Conservation (phyloP, 2,888 invertebrate genomes). For the Cosmia trapezina region DNA sequence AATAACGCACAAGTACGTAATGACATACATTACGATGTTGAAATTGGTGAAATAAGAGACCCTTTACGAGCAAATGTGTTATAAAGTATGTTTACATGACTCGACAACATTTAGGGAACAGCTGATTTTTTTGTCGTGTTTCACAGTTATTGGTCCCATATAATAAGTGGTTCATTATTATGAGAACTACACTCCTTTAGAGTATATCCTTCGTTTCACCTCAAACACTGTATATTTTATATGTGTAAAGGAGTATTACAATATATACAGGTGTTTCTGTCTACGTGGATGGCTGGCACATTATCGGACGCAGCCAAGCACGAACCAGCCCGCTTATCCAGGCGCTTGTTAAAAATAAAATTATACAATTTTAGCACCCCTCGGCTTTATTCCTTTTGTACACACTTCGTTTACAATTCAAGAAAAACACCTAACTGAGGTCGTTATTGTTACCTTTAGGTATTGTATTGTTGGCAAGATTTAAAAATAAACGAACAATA, state of each 20-base stretch:
- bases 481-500: conserved; percentile 51
- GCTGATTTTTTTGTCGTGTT: too few species aligned
- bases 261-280: conserved; percentile 76
- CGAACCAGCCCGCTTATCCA: conserved; percentile 77
- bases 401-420: conserved; percentile 58
- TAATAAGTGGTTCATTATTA: too few species aligned
- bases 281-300: conserved; percentile 78
- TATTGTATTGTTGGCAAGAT: conserved; percentile 50
- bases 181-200: too few species aligned
- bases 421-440: conserved; percentile 49
- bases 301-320: conserved; percentile 83
- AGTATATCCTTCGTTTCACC: not conserved
- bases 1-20: too few species aligned
- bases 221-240: not conserved
- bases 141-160: too few species aligned
- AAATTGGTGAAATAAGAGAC: too few species aligned
- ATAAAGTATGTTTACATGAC: too few species aligned
- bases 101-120: too few species aligned
- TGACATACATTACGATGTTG: too few species aligned
- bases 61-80: too few species aligned
- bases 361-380: conserved; percentile 82
- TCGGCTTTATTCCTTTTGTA: conserved; percentile 67
- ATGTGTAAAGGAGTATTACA: conserved; percentile 26
- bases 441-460: conserved; percentile 52
- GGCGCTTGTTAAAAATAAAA: conserved; percentile 85